These are phyloP conservation scores for Phragmatobia fuliginosa DNA, from an alignment of 2,888 invertebrate species.

Conservation along the genomic window DNA sequence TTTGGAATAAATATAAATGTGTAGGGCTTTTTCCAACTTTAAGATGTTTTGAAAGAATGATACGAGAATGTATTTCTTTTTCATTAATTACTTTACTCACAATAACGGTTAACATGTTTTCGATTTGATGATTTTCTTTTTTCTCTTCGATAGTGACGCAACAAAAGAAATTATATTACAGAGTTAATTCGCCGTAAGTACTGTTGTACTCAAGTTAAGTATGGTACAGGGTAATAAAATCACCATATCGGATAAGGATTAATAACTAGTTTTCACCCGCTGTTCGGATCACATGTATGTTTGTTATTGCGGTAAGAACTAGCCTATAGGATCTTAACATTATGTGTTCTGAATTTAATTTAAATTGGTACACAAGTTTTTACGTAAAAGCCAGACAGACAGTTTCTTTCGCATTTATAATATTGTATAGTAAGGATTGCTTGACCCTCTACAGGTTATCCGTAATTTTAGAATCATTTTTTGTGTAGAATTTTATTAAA, in stretches of 20 bases:
- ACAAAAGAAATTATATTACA: conserved; percentile 18
- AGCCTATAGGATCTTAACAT: too few species aligned
- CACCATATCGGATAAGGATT: conserved; percentile 3
- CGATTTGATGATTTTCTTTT: too few species aligned
- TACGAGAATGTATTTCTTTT: not conserved
- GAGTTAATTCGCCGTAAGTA: conserved; percentile 17
- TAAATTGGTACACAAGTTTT: too few species aligned
- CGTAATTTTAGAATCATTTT: not conserved
- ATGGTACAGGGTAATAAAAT: conserved; percentile 9
- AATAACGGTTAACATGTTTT: not conserved
- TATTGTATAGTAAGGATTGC: too few species aligned
- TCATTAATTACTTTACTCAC: not conserved
- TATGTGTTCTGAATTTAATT: too few species aligned
- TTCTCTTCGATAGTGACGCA: conserved; percentile 4
- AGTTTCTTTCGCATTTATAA: too few species aligned
- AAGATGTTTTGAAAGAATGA: not conserved
- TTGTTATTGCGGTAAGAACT: too few species aligned
- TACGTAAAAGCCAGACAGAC: too few species aligned
- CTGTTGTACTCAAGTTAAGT: conserved; percentile 16
- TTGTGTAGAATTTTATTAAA: not conserved
- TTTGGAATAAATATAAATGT: conserved; percentile 57
- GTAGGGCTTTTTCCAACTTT: conserved; percentile 33
- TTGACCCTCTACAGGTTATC: not conserved
- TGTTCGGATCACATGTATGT: too few species aligned
- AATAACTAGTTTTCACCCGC: too few species aligned